Percentiles rank a stretch among this genome's conserved stretches.
These are phyloP conservation scores for Malurus cyaneus DNA, from an alignment of 2,113 vertebrate species.

Conservation along the genomic window DNA sequence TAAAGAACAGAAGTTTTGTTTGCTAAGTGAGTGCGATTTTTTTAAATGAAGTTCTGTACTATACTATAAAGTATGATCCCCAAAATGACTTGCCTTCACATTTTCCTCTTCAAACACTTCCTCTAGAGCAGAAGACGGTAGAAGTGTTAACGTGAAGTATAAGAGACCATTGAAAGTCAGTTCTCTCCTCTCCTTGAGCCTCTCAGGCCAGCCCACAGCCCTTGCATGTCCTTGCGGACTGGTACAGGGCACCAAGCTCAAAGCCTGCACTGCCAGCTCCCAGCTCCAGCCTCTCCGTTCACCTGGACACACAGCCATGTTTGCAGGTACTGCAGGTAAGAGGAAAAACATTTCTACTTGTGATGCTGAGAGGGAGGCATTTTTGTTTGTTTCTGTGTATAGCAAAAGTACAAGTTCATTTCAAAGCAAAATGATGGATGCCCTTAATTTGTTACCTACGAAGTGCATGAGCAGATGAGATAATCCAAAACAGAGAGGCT, in stretches of 20 bases:
- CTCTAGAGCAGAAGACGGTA: not conserved
- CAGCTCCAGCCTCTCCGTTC: not conserved
- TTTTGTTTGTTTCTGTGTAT: not conserved
- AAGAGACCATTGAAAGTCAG: not conserved
- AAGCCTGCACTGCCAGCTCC: not conserved
- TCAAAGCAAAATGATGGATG: slow-evolving; percentile 14
- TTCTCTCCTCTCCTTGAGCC: not conserved
- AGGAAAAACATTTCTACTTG: not conserved
- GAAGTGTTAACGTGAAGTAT: not conserved
- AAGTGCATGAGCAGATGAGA: not conserved
- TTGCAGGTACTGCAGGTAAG: not conserved
- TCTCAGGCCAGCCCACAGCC: not conserved
- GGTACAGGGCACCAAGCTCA: not conserved
- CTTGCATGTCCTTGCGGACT: not conserved
- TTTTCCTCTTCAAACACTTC: not conserved
- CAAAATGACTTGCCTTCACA: not conserved
- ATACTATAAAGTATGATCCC: not conserved
- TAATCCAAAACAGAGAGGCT: slow-evolving; percentile 28
- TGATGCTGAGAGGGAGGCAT: not conserved
- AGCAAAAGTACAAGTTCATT: not conserved
- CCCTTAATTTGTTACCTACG: not conserved
- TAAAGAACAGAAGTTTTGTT: not conserved
- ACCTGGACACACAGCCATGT: not conserved
- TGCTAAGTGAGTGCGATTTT: not conserved
- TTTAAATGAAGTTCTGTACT: not conserved